Percentiles rank a stretch among this genome's conserved stretches.
Evolutionary conservation across 1,140 invertebrate genomes (phyloP).

Genomic region (Drosophila sp.): DNA sequence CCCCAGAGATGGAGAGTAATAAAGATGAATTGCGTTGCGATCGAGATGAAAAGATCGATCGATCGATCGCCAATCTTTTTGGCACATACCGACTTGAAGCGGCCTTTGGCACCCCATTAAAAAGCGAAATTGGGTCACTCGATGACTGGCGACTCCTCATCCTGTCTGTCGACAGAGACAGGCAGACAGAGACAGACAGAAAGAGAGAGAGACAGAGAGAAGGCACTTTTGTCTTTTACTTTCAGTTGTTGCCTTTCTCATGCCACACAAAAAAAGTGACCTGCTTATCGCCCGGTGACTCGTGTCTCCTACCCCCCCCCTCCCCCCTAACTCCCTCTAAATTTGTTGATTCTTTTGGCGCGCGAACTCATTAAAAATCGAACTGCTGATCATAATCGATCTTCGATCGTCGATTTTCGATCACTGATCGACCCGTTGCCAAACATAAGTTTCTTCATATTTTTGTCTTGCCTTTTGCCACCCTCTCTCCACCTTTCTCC

Average conservation of each 20-base stretch:
- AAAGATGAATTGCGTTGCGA: slow-evolving; percentile 70
- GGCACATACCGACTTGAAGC: slow-evolving; percentile 45
- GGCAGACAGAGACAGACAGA: neutral
- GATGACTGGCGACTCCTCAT: slow-evolving; percentile 48
- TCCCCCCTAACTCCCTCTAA: neutral
- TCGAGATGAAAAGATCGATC: slow-evolving; percentile 55
- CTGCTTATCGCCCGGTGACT: slow-evolving; percentile 52
- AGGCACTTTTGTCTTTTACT: slow-evolving; percentile 63
- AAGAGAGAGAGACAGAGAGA: neutral
- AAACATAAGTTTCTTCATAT: slow-evolving; percentile 61
- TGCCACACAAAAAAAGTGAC: slow-evolving; percentile 53
- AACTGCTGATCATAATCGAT: slow-evolving; percentile 61
- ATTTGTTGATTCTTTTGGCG: slow-evolving; percentile 32
- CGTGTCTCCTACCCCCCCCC: neutral
- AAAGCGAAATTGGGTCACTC: slow-evolving; percentile 75
- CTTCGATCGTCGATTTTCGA: slow-evolving; percentile 23
- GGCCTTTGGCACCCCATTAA: slow-evolving; percentile 82
- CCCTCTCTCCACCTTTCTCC: neutral
- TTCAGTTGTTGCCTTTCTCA: slow-evolving; percentile 68
- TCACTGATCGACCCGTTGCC: slow-evolving; percentile 39
- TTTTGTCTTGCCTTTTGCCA: slow-evolving; percentile 16
- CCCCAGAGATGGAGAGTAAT: slow-evolving; percentile 59
- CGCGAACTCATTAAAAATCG: slow-evolving; percentile 80
- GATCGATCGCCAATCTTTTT: slow-evolving; percentile 46
- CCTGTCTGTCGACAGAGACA: slow-evolving; percentile 50